Conservation (phyloP, 2,113 vertebrate genomes). For the Pangasianodon gigas region DNA sequence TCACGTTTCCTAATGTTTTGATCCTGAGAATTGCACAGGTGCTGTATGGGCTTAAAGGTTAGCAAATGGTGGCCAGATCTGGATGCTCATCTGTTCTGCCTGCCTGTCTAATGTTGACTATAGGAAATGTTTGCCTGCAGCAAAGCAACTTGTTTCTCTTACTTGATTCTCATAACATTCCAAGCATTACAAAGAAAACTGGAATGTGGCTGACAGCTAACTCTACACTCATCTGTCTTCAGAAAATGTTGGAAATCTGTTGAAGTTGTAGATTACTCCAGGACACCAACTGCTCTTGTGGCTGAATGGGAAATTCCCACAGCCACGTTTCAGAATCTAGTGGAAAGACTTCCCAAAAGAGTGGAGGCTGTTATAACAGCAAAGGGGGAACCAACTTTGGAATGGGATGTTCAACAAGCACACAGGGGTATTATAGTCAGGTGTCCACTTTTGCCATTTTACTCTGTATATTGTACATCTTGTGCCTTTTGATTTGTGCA, state of each 20-base stretch:
- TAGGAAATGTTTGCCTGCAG: neutral
- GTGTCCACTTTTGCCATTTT: neutral
- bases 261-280: neutral
- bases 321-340: too few relatives aligned
- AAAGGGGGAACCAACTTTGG: neutral
- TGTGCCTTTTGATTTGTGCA: neutral
- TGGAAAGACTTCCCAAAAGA: too few relatives aligned
- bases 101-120: neutral
- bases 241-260: neutral
- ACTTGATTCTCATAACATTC: neutral
- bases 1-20: neutral
- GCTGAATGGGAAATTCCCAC: neutral
- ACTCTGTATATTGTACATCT: neutral
- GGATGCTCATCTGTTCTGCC: neutral
- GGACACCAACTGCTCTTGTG: neutral
- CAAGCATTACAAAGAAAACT: neutral
- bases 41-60: neutral
- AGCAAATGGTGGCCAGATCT: neutral
- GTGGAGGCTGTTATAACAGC: too few relatives aligned
- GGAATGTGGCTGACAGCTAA: neutral
- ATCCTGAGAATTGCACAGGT: neutral
- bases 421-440: neutral
- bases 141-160: neutral
- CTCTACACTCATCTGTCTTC: too few relatives aligned
- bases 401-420: neutral